phyloP scores from a whole-genome alignment of 1,140 invertebrate species.

The Hydropsyche tenuis region DNA sequence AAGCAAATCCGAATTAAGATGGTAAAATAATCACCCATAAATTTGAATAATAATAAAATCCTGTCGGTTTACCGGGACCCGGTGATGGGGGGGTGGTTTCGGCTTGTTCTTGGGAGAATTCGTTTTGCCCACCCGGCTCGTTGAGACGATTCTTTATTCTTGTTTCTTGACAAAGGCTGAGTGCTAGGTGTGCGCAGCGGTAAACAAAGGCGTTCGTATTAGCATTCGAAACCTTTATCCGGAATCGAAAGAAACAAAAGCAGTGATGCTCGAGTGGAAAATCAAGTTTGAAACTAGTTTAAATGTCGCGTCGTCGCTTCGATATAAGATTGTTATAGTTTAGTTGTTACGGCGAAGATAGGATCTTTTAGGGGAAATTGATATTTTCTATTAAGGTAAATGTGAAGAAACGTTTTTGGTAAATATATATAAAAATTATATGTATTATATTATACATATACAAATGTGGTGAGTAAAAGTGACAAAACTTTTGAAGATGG shows the following conservation, averaged over 20 bases:
- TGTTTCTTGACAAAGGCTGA: constrained; percentile 27
- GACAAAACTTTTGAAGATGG: no score
- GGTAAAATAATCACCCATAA: constrained; percentile 40
- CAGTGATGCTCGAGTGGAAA: constrained; percentile 18
- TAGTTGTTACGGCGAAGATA: no score
- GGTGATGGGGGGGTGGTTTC: not conserved
- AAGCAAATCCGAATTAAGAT: constrained; percentile 43
- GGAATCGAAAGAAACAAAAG: constrained; percentile 41
- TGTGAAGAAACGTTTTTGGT: no score
- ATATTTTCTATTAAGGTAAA: no score
- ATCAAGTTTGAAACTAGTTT: constrained; percentile 34
- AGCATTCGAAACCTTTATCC: constrained; percentile 40
- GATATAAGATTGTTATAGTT: no score
- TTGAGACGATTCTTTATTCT: constrained; percentile 17
- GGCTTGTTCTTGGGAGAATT: constrained; percentile 8
- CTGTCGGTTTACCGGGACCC: constrained; percentile 7
- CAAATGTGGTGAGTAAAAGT: no score
- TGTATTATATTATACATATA: no score
- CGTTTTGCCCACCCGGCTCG: not conserved
- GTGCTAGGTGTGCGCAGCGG: constrained; percentile 16
- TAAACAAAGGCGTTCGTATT: constrained; percentile 36
- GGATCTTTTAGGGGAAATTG: no score
- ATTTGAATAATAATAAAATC: constrained; percentile 42
- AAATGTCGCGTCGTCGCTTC: not conserved
- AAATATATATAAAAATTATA: no score